Evolutionary conservation across 2,888 invertebrate species (phyloP), one percentile per base, ranked within the genome.

Genomic region (Plusia festucae): DNA sequence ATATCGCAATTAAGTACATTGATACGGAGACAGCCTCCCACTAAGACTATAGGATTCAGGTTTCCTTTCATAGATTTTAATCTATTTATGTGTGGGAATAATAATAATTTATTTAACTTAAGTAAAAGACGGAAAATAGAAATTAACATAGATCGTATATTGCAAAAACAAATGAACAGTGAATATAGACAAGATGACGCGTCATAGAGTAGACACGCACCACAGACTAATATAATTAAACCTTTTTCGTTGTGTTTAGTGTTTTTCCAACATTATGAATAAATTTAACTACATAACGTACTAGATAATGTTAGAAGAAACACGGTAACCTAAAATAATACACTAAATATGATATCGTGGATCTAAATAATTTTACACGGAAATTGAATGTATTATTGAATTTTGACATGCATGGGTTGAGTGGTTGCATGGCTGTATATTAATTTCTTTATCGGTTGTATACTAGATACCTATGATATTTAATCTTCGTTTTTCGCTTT

Each of bases 21-120:
- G 58, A 58, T 40, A 65, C 53, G 44, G 55, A 56, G 52, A 60
- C 46, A 56, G 30, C 40, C 40, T n/a, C 40, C 49, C 68, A 46
- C 40, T 24, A 6, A 51, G 68, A 66, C 52, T 56, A 30, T 30
- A 53, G 27, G 20, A 60, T 49, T 60, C 40, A 44, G 22, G 56
- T 54, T 54, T 54, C 54, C 46, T 49, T 18, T 11, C 18, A 49
- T 49, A 20, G 18, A 49, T 49, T 18, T 8, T 18, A 49, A 20
- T 40, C 40, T 40, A n/a, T 40, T 40, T 34, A 13, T n/a, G n/a
- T n/a, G n/a, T n/a, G n/a, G n/a, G n/a, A n/a, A n/a, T n/a, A n/a
- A n/a, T n/a, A n/a, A n/a, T n/a, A n/a, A n/a, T n/a, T n/a, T n/a
- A n/a, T n/a, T n/a, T n/a, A n/a, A n/a, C n/a, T n/a, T n/a, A n/a